phyloP scores from a whole-genome alignment of 2,797 vertebrate species.

The Typhlichthys eigenmanni region DNA sequence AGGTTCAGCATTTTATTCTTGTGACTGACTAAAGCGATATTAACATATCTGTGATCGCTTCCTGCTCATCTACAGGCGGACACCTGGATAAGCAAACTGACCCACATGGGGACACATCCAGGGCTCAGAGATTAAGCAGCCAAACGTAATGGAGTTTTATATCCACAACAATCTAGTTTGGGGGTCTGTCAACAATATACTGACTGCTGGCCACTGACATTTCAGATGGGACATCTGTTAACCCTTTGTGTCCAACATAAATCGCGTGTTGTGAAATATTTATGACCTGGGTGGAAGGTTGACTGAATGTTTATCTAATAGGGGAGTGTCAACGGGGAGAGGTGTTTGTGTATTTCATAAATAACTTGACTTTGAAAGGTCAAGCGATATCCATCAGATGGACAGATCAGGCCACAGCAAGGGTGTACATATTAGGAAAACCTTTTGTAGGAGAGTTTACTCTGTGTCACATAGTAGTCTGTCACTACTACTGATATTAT shows the following conservation, averaged over 20 bases:
- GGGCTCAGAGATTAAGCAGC: slow-evolving; percentile 52
- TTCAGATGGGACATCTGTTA: slow-evolving; percentile 51
- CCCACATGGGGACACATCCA: slow-evolving; percentile 32
- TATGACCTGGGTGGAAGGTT: slow-evolving; percentile 42
- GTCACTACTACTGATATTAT: too few species aligned
- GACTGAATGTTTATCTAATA: slow-evolving; percentile 22
- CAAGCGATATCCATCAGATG: slow-evolving; percentile 57
- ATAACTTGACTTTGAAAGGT: slow-evolving; percentile 70
- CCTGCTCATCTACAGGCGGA: slow-evolving; percentile 24
- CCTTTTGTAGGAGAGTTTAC: too few species aligned
- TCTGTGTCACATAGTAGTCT: too few species aligned
- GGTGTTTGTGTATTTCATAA: slow-evolving; percentile 47
- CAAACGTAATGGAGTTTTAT: slow-evolving; percentile 40
- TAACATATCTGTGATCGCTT: slow-evolving; percentile 1
- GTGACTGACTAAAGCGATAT: slow-evolving; percentile 17
- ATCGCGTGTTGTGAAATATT: slow-evolving; percentile 55
- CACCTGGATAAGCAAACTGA: slow-evolving; percentile 27
- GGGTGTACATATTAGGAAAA: slow-evolving; percentile 11
- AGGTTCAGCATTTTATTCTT: slow-evolving; percentile 41
- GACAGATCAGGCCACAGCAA: slow-evolving; percentile 20
- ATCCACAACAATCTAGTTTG: slow-evolving; percentile 45
- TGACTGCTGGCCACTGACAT: slow-evolving; percentile 46
- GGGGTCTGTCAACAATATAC: slow-evolving; percentile 51
- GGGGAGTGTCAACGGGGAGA: slow-evolving; percentile 11
- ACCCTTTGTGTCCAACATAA: slow-evolving; percentile 27